These are phyloP conservation scores for Liparis tanakae DNA, from an alignment of 2,797 vertebrate genomes.

Conservation along the genomic window DNA sequence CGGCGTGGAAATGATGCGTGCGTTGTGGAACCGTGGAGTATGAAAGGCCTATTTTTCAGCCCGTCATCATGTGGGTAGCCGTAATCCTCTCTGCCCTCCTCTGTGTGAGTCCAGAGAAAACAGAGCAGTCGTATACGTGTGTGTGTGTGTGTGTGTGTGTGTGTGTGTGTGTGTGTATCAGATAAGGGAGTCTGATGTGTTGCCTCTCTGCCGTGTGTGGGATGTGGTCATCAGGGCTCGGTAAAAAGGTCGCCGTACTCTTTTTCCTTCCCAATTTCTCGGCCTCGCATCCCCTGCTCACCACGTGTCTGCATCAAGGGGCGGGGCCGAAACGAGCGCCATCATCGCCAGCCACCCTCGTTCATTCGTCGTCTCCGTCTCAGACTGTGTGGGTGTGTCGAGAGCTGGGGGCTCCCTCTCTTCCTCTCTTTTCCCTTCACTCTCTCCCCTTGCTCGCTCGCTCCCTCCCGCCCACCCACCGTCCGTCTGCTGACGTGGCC, in stretches of 20 bases:
- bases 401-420: constrained; percentile 40
- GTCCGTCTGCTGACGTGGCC: constrained; percentile 69
- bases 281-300: constrained; percentile 66
- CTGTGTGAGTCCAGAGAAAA: constrained; percentile 68
- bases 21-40: constrained; percentile 71
- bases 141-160: constrained; percentile 44
- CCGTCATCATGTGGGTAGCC: constrained; percentile 78
- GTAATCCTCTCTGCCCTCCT: constrained; percentile 73
- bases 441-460: constrained; percentile 18
- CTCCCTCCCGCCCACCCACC: constrained; percentile 53
- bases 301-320: constrained; percentile 59
- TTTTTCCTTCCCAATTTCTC: constrained; percentile 40
- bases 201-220: constrained; percentile 69
- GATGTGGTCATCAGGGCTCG: constrained; percentile 64
- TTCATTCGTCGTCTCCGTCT: constrained; percentile 69
- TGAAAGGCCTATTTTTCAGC: constrained; percentile 77
- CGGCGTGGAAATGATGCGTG: constrained; percentile 75
- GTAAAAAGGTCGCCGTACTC: constrained; percentile 72
- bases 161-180: constrained; percentile 57
- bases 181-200: constrained; percentile 61
- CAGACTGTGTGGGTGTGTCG: constrained; percentile 63
- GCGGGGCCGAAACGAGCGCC: constrained; percentile 40
- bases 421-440: constrained; percentile 52
- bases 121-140: constrained; percentile 41
- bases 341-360: constrained; percentile 58